Evolutionary conservation across 2,888 invertebrate genomes (phyloP).

Genomic region (Euspilapteryx auroguttella): DNA sequence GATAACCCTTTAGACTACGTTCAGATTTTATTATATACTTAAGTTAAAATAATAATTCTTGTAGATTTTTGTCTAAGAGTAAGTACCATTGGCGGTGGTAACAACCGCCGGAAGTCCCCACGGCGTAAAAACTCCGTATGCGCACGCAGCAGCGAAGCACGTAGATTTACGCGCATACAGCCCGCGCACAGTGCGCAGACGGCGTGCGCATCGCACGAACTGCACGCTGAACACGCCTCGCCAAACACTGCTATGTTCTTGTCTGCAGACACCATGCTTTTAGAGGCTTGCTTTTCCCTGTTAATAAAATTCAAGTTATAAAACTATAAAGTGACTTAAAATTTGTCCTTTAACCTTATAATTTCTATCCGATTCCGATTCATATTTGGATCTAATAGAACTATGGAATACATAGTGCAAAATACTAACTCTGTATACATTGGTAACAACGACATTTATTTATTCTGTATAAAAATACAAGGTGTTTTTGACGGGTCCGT

Average conservation of each 20-base stretch:
- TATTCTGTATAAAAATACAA: no score
- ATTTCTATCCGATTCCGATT: no score
- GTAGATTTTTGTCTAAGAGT: no score
- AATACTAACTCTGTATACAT: no score
- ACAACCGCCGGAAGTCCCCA: slow-evolving; percentile 78
- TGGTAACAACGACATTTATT: no score
- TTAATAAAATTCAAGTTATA: slow-evolving; percentile 8
- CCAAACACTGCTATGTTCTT: slow-evolving; percentile 81
- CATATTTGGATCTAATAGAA: no score
- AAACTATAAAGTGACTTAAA: neutral
- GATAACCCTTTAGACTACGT: no score
- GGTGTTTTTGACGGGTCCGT: no score
- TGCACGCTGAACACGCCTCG: slow-evolving; percentile 66
- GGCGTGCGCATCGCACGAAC: slow-evolving; percentile 4
- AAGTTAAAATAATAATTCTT: no score
- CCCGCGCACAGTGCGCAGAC: slow-evolving; percentile 78
- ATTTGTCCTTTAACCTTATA: neutral
- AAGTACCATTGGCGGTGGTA: slow-evolving; percentile 74
- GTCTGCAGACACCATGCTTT: slow-evolving; percentile 71
- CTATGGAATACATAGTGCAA: no score
- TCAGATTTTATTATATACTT: no score
- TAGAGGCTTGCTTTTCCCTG: slow-evolving; percentile 41
- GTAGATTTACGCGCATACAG: slow-evolving; percentile 68
- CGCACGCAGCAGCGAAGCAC: slow-evolving; percentile 64
- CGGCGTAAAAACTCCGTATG: slow-evolving; percentile 80